phyloP scores from a whole-genome alignment of 2,797 vertebrate species.

The Paguma larvata region DNA sequence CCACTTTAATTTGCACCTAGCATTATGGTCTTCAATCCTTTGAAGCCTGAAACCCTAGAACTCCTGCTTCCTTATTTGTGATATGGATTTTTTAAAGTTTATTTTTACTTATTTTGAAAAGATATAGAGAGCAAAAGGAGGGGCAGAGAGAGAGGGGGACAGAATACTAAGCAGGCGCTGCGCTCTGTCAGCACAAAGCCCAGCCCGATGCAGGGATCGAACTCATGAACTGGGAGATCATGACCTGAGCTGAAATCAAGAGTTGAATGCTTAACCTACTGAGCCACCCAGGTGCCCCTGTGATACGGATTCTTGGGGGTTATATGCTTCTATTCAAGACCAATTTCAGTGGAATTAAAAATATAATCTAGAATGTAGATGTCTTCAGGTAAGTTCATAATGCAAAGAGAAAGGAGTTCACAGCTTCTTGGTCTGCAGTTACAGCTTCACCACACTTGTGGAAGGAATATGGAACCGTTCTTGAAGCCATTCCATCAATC shows the following conservation, averaged over 20 bases:
- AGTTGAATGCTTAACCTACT: too few species aligned
- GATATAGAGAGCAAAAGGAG: too few species aligned
- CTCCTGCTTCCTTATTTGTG: not conserved
- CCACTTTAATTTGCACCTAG: not conserved
- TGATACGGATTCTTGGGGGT: not conserved
- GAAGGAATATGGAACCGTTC: not conserved
- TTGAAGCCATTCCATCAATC: not conserved
- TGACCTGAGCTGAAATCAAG: too few species aligned
- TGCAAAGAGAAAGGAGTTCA: constrained; percentile 35
- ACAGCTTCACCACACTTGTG: not conserved
- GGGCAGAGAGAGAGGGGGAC: too few species aligned
- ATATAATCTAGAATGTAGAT: not conserved
- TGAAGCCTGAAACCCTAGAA: not conserved
- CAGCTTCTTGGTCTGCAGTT: not conserved
- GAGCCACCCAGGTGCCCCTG: not conserved
- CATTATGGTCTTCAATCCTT: not conserved
- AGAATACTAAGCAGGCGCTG: too few species aligned
- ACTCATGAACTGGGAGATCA: too few species aligned
- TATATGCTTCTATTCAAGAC: not conserved
- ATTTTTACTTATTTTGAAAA: too few species aligned
- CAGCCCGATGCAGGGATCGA: too few species aligned
- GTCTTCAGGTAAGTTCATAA: constrained; percentile 47
- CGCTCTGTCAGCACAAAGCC: too few species aligned
- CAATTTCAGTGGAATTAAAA: constrained; percentile 41
- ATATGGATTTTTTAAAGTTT: not conserved